Evolutionary conservation across 2,888 invertebrate species (phyloP).

Genomic region (Leptopterna dolabrata): DNA sequence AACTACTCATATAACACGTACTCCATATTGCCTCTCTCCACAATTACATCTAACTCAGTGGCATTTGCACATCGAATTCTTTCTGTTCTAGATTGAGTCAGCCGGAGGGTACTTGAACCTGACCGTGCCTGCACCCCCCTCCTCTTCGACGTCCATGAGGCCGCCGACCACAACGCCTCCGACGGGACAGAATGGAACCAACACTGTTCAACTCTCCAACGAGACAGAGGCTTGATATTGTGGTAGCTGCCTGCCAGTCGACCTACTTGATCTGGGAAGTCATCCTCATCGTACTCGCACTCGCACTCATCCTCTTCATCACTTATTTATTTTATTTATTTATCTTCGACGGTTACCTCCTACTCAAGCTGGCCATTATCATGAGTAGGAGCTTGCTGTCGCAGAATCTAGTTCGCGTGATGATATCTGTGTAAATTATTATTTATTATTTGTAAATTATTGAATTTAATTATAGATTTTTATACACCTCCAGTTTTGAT

Average conservation of each 20-base stretch:
- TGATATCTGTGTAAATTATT: constrained; percentile 57
- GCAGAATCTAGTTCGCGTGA: constrained; percentile 55
- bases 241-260: constrained; percentile 42
- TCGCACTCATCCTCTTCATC: constrained; percentile 46
- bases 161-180: constrained; percentile 22
- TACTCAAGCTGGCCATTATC: constrained; percentile 55
- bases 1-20: no score
- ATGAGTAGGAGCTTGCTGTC: constrained; percentile 54
- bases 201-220: constrained; percentile 50
- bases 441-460: constrained; percentile 52
- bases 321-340: constrained; percentile 57
- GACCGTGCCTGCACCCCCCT: constrained; percentile 56
- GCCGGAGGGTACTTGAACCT: constrained; percentile 59
- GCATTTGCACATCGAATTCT: background rate
- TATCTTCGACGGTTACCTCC: constrained; percentile 55
- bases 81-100: constrained; percentile 55
- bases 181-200: constrained; percentile 32
- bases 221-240: constrained; percentile 47
- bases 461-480: constrained; percentile 43
- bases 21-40: no score
- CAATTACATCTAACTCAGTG: no score
- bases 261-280: constrained; percentile 54
- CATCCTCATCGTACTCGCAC: constrained; percentile 49
- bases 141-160: constrained; percentile 24
- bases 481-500: background rate